Evolutionary conservation across 1,140 invertebrate species (phyloP).

Genomic region (Hydropsyche tenuis): DNA sequence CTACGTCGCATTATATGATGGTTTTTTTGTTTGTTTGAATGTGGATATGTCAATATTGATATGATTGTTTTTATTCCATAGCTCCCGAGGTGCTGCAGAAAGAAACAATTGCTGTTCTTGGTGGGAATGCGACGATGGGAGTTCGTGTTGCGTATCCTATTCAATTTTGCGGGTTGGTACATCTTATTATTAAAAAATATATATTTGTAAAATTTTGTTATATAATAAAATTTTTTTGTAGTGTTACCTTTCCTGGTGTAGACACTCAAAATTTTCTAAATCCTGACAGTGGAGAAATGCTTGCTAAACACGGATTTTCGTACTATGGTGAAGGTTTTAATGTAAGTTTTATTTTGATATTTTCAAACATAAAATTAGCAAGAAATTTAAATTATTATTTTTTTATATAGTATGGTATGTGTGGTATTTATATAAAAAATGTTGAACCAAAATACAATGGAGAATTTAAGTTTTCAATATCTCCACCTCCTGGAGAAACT

Average conservation of each 20-base stretch:
- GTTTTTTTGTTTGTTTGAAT: no score
- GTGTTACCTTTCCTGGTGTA: constrained; percentile 35
- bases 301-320: neutral
- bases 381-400: neutral
- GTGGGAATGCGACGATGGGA: constrained; percentile 58
- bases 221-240: constrained; percentile 28
- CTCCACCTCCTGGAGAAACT: constrained; percentile 63
- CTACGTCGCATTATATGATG: no score
- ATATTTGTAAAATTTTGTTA: neutral
- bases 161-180: constrained; percentile 62
- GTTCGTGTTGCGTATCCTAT: constrained; percentile 63
- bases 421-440: constrained; percentile 69
- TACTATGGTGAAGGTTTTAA: constrained; percentile 36
- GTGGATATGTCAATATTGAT: no score
- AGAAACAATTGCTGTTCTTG: constrained; percentile 57
- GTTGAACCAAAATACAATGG: constrained; percentile 72
- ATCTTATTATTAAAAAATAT: neutral
- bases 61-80: constrained; percentile 40
- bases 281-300: neutral
- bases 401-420: constrained; percentile 66
- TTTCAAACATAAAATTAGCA: neutral
- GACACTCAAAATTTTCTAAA: constrained; percentile 1
- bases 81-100: constrained; percentile 56
- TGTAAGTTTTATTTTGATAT: constrained; percentile 29
- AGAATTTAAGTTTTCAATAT: constrained; percentile 70